Base-by-base conservation (phyloP, 2,888 invertebrate species). In the Holacanthella duospinosa region DNA sequence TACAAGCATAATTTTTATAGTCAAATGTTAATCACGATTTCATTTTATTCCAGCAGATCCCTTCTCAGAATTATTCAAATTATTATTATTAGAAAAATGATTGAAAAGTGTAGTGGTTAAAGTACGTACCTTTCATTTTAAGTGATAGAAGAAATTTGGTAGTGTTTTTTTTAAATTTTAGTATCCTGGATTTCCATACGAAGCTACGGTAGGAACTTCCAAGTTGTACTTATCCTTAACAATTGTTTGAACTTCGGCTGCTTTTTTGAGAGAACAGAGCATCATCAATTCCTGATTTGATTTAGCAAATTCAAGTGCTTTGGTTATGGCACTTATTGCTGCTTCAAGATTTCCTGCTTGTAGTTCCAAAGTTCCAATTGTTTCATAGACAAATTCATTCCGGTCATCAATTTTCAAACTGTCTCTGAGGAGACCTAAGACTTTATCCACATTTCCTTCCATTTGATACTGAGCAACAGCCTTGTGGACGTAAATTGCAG, bases 351-450 rank as follows among this genome's bases (percentile, higher is more conserved):
- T 29, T 21, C 57, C 57, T 4, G 19, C n/a, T 21, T 57, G 57
- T 4, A 57, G 29, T 83, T 94, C 93, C 69, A 96, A 87, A 28
- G 93, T 92, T 72, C 92, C 95, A 66, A 95, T 81, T 55, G 94
- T 93, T 80, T 96, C 96, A 77, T 90, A 94, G 9, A 92, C 95
- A 80, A 93, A 88, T 79, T 92, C 90, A 80, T 93, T 95, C 77
- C 89, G 89, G 59, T 88, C 86, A 79, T 96, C 96, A 74, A 92
- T 82, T 75, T 87, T 84, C 70, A 95, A 85, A 1, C 92, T 92
- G 77, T 86, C 84, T 68, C 85, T 84, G 74, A 95, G 88, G 65
- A 88, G 80, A 69, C 84, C 81, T 0, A 89, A 82, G 26, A 92
- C 89, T 74, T 85, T 85, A 16, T 88, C 85, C 66, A 90, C 83